phyloP scores from a whole-genome alignment of 64 coral and sea anemone genomes.

The Trachythela sp. region DNA sequence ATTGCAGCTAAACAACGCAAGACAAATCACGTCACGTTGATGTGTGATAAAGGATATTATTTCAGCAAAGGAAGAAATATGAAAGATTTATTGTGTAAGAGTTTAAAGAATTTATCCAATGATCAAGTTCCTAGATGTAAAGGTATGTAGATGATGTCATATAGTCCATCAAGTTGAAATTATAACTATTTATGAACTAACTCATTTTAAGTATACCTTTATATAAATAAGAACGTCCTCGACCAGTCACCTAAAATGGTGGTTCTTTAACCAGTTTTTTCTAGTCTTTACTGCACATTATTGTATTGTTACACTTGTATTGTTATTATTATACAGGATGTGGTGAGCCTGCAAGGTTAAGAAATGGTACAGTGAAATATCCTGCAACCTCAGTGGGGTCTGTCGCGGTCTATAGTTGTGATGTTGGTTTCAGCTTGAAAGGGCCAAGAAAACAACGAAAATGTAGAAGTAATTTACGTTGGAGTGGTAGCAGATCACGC shows the following conservation, averaged over 20 bases:
- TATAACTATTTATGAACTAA: no score
- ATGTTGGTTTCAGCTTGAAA: slow-evolving; percentile 45
- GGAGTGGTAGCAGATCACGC: slow-evolving; percentile 22
- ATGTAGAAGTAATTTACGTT: slow-evolving; percentile 54
- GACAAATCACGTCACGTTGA: background rate
- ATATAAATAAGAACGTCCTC: no score
- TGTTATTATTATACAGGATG: slow-evolving; percentile 20
- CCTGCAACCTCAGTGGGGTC: background rate
- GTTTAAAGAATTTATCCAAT: background rate
- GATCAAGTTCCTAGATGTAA: background rate
- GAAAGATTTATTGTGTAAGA: background rate
- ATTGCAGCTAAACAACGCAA: background rate
- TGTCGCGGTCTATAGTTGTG: slow-evolving; percentile 48
- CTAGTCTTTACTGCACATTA: no score
- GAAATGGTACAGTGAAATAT: slow-evolving; percentile 3
- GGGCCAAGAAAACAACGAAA: background rate
- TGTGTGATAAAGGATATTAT: background rate
- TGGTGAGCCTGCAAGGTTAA: slow-evolving; percentile 25
- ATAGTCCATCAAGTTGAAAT: no score
- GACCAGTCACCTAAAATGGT: no score
- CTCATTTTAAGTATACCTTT: no score
- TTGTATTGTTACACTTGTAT: no score
- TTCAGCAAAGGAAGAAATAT: background rate
- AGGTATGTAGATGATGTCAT: background rate
- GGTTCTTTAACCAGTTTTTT: no score